Evolutionary conservation across 2,797 vertebrate species (phyloP).

Genomic region (Chaenodraco wilsoni): DNA sequence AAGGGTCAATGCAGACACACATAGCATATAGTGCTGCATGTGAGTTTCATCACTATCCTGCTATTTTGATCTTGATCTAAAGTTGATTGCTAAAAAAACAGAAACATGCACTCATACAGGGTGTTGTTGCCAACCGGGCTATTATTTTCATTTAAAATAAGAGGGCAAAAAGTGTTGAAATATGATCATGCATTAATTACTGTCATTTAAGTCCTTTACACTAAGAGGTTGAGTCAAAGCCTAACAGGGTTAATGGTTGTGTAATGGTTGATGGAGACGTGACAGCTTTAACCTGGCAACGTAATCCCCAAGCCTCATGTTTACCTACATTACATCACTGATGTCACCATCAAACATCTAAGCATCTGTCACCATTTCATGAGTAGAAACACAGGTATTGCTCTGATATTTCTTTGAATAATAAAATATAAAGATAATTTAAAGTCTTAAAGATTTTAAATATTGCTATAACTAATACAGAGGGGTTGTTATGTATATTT

Average conservation of each 20-base stretch:
- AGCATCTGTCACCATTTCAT: not conserved
- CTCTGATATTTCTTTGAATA: not conserved
- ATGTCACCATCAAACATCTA: not conserved
- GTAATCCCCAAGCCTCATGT: constrained; percentile 49
- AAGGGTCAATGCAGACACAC: constrained; percentile 27
- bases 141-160: not conserved
- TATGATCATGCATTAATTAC: no score
- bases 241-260: constrained; percentile 52
- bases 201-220: constrained; percentile 18
- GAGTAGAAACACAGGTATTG: not conserved
- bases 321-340: constrained; percentile 47
- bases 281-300: constrained; percentile 22
- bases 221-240: constrained; percentile 2
- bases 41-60: constrained; percentile 9
- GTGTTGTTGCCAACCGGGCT: no score
- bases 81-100: not conserved
- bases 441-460: not conserved
- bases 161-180: not conserved
- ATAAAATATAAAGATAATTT: no score
- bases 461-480: not conserved
- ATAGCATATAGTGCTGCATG: not conserved
- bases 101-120: not conserved
- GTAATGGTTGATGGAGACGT: constrained; percentile 42
- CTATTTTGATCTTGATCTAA: not conserved
- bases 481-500: not conserved